A percentile compares a stretch with the other conserved stretches of the same genome.
phyloP scores from a whole-genome alignment of 2,113 vertebrate genomes.

The Rhabdomys dilectus region DNA sequence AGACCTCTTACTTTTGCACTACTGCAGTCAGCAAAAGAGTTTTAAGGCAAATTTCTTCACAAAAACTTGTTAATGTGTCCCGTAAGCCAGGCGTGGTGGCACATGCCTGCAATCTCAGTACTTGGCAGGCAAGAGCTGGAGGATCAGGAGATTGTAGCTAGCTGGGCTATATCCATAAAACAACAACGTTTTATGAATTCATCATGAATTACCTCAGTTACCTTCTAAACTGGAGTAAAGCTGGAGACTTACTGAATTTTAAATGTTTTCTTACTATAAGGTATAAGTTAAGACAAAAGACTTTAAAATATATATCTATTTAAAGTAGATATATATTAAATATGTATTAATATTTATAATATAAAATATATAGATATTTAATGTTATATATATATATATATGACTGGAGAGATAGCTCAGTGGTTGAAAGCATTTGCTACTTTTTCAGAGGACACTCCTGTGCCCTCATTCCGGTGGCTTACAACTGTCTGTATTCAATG shows the following conservation, averaged over 20 bases:
- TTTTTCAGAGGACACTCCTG: background rate
- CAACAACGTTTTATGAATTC: slow-evolving; percentile 8
- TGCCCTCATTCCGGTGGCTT: background rate
- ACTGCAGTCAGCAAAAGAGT: background rate
- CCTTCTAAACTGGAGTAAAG: background rate
- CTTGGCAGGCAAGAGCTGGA: background rate
- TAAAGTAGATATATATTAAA: too few species aligned
- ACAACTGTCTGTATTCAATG: background rate
- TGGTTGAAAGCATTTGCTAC: background rate
- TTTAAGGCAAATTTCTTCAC: background rate
- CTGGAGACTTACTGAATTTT: background rate
- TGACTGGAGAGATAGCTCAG: background rate
- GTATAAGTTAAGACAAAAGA: slow-evolving; percentile 35
- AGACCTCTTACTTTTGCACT: background rate
- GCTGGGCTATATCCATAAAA: background rate
- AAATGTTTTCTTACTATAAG: background rate
- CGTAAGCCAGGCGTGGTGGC: too few species aligned
- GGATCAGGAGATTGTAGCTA: background rate
- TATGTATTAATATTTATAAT: too few species aligned
- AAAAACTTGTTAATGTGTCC: background rate
- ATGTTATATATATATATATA: too few species aligned
- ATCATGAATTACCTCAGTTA: slow-evolving; percentile 28
- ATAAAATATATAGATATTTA: too few species aligned
- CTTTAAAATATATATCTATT: too few species aligned
- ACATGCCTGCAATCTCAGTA: background rate